Conservation (phyloP, 2,113 vertebrate genomes). For the Mandrillus leucophaeus region DNA sequence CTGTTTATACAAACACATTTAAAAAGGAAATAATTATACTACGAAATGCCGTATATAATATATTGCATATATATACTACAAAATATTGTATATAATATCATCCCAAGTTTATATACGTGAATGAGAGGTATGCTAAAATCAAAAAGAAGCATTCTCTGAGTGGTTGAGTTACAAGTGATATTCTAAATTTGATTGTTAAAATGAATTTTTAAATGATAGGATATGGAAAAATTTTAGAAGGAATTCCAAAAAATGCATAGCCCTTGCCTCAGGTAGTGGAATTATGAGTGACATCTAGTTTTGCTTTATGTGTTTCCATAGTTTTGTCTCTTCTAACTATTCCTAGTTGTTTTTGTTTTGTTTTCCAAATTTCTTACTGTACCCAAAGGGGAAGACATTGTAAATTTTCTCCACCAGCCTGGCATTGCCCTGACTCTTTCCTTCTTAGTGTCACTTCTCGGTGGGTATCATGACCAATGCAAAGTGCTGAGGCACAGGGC, state of each 20-base stretch:
- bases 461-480: fast-evolving
- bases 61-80: no score
- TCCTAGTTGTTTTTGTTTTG: neutral
- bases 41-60: neutral
- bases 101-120: neutral
- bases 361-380: neutral
- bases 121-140: neutral
- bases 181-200: neutral
- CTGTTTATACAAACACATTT: no score
- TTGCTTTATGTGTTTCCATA: neutral
- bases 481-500: fast-evolving
- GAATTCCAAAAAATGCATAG: no score
- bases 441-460: neutral
- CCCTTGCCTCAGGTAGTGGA: neutral
- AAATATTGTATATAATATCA: no score
- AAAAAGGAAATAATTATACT: no score
- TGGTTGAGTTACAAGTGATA: neutral
- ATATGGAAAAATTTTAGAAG: no score
- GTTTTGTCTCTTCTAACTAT: neutral
- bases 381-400: fast-evolving
- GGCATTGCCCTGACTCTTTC: neutral
- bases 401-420: neutral
- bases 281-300: neutral
- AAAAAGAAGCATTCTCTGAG: neutral
- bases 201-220: no score